phyloP scores from a whole-genome alignment of 2,797 vertebrate species.

The Lepidocolaptes lacrymiger region DNA sequence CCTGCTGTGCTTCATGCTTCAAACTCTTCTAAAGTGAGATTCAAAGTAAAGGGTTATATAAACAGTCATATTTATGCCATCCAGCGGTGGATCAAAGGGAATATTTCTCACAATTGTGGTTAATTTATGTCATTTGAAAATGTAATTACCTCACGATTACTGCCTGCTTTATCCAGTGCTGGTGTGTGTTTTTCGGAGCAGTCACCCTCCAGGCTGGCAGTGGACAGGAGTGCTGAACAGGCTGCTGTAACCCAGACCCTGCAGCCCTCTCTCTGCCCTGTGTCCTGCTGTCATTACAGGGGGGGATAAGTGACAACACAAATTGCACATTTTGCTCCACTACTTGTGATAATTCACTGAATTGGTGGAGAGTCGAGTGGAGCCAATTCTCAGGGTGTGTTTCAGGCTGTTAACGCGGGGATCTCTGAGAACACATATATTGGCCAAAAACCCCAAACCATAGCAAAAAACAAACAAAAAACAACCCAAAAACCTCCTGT shows the following conservation, averaged over 20 bases:
- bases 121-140: slow-evolving; percentile 66
- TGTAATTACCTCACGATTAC: slow-evolving; percentile 35
- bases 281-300: neutral
- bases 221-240: neutral
- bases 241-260: neutral
- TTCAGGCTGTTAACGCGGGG: neutral
- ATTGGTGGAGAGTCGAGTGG: neutral
- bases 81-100: slow-evolving; percentile 58
- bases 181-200: neutral
- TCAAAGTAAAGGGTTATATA: slow-evolving; percentile 59
- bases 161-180: neutral
- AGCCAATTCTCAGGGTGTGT: neutral
- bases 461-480: neutral
- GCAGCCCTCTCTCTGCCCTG: neutral
- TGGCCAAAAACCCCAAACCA: neutral
- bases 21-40: slow-evolving; percentile 39
- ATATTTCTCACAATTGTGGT: slow-evolving; percentile 43
- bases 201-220: neutral
- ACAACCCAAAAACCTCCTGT: neutral
- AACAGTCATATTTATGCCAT: slow-evolving; percentile 55
- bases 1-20: slow-evolving; percentile 1
- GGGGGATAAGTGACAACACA: neutral
- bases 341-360: neutral
- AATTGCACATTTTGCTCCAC: neutral
- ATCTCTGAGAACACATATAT: neutral